Conservation (phyloP, 2,888 invertebrate species). For the Netelia inedita region DNA sequence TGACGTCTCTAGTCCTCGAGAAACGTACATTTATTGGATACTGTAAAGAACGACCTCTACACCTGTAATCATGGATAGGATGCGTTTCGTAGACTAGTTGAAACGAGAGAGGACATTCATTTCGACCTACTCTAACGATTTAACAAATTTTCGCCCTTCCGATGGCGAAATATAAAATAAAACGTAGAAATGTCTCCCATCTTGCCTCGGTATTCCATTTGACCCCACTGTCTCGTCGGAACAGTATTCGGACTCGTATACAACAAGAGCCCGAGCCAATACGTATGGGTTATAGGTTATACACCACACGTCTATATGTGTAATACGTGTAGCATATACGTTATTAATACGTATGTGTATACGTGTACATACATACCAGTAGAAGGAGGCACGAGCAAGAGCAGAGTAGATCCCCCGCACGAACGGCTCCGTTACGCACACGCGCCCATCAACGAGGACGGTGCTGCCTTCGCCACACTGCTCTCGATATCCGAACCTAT, state of each 20-base stretch:
- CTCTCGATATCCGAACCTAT: constrained; percentile 54
- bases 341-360: constrained; percentile 16
- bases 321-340: not conserved
- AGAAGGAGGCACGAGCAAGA: constrained; percentile 33
- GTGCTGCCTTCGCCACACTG: constrained; percentile 68
- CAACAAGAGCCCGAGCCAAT: not conserved
- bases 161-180: no score
- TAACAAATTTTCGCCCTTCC: no score
- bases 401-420: constrained; percentile 66
- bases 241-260: not conserved
- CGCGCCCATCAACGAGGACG: constrained; percentile 69
- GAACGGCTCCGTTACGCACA: constrained; percentile 71
- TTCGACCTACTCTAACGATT: no score
- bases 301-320: not conserved
- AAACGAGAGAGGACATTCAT: no score
- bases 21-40: no score
- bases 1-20: no score
- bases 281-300: not conserved
- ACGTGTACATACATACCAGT: not conserved
- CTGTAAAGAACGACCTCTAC: no score
- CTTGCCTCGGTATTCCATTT: constrained; percentile 16
- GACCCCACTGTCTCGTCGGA: constrained; percentile 26
- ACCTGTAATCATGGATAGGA: no score
- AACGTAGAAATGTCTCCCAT: not conserved
- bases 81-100: no score